phyloP scores from a whole-genome alignment of 2,888 invertebrate genomes.

The Sisyra nigra region DNA sequence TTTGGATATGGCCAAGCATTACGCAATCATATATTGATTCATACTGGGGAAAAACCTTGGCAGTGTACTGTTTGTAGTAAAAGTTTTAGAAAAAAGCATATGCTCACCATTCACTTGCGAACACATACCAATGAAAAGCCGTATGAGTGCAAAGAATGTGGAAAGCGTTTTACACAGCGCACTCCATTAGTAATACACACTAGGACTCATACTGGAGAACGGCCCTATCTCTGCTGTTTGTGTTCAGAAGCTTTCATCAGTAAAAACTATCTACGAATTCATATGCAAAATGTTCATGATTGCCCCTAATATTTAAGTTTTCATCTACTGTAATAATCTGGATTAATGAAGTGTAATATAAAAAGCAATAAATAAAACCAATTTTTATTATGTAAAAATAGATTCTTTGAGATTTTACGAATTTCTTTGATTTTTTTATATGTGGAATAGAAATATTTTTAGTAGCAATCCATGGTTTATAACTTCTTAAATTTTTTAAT shows the following conservation, averaged over 20 bases:
- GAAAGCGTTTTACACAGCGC: conserved; percentile 30
- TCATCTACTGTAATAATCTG: too few relatives aligned
- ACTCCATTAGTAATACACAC: conserved; percentile 29
- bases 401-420: too few relatives aligned
- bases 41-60: conserved; percentile 30
- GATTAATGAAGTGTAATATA: too few relatives aligned
- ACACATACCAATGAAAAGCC: conserved; percentile 33
- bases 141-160: conserved; percentile 30
- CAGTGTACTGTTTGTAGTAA: conserved; percentile 31
- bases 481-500: too few relatives aligned
- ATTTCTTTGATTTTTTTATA: too few relatives aligned
- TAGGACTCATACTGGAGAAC: conserved; percentile 20
- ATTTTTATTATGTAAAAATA: too few relatives aligned
- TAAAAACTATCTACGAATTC: conserved; percentile 7
- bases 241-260: conserved; percentile 25
- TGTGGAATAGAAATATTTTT: too few relatives aligned
- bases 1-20: conserved; percentile 28
- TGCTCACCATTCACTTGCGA: conserved; percentile 28
- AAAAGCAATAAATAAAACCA: too few relatives aligned
- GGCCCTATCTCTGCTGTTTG: conserved; percentile 31
- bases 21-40: conserved; percentile 28
- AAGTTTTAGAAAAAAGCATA: conserved; percentile 29
- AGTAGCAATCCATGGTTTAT: too few relatives aligned
- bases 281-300: conserved; percentile 8
- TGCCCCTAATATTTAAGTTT: conserved; percentile 5